Evolutionary conservation across 2,797 vertebrate genomes (phyloP), one percentile per base, ranked within the genome.

Genomic region (Helicolenus hilgendorfi): DNA sequence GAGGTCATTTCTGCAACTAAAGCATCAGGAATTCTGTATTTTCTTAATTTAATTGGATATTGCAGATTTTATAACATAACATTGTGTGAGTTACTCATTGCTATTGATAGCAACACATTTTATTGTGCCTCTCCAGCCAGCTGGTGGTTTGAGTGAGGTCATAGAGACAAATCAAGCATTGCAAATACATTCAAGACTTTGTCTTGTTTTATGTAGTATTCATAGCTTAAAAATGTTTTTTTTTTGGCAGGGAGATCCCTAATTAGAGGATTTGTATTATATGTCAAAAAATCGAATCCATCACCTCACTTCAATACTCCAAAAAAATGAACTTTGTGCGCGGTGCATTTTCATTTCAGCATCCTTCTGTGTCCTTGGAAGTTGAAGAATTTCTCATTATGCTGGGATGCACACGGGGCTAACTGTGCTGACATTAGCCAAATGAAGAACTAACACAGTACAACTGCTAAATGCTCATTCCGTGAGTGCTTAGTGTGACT

Each of bases 401-500:
- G 26, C 35, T 69, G 7, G 1, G 38, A 62, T 36, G 29, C 71
- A 68, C 24, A 11, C 36, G 36, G 11, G 15, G 14, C 41, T 36
- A 41, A 83, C 63, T 20, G 26, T 24, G 58, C 31, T 65, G 71
- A 83, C 79, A 59, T 7, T 38, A 20, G 14, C 31, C 15, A 20
- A 53, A 45, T 36, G 55, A 84, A 35, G 3, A 77, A 24, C 64
- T 7, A 24, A 53, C 36, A n/a, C 64, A 53, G 3, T 65, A 3
- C 4, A 69, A 29, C 64, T 22, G 58, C 27, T 45, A 56, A 75
- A 64, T 45, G 14, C 38, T 81, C 29, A 15, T 71, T 83, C 45
- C 2, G 7, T 18, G 31, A 56, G 5, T 31, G 24, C 75, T 87
- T 62, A 20, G 77, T 87, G 84, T 76, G 38, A 77, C 72, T 83